phyloP scores from a whole-genome alignment of 2,888 invertebrate species.

The Empis livida region DNA sequence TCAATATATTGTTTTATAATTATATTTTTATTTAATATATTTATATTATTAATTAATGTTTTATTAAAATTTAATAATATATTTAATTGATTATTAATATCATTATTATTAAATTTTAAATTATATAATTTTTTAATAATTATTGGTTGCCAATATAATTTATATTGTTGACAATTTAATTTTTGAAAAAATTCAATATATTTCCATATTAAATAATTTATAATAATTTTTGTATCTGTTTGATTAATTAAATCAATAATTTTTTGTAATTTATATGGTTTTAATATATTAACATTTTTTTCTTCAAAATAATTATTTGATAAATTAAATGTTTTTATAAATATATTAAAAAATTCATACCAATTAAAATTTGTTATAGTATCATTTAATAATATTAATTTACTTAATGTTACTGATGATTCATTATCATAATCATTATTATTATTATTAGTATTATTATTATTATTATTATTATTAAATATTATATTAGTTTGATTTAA shows the following conservation, averaged over 20 bases:
- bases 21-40: neutral
- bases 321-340: neutral
- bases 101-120: neutral
- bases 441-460: no score
- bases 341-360: neutral
- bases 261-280: neutral
- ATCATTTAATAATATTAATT: neutral
- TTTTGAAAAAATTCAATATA: neutral
- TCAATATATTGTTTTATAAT: neutral
- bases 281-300: neutral
- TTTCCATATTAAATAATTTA: slow-evolving; percentile 1
- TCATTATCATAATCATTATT: neutral
- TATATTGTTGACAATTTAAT: neutral
- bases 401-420: neutral
- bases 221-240: neutral
- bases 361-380: slow-evolving; percentile 1
- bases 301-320: neutral
- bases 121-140: neutral
- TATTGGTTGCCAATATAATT: neutral
- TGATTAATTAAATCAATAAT: neutral
- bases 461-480: neutral
- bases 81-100: neutral
- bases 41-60: neutral
- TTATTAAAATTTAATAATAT: neutral
- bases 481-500: neutral